Evolutionary conservation across 2,888 invertebrate species (phyloP), one percentile per base, ranked within the genome.

Genomic region (Melanostoma mellinum): DNA sequence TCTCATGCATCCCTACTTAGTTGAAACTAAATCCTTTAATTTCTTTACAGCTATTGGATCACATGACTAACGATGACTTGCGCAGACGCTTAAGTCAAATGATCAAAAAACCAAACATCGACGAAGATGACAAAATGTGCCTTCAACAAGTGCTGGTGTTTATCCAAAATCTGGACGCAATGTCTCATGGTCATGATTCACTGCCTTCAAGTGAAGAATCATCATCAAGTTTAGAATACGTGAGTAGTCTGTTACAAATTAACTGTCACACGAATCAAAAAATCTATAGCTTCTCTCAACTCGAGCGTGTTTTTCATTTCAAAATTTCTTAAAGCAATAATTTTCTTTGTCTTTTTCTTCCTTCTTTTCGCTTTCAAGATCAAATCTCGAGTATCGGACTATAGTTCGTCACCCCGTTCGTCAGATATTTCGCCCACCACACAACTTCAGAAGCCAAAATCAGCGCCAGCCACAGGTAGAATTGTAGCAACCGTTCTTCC

Each of bases 401-500:
- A 88, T 65, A 86, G 86, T 84, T 88, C 88, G 79, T 87, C 87
- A 56, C 86, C 86, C 77, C 88, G 87, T 69, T 86, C 86, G 60
- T 86, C 87, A 85, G 67, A 86, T 87, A 87, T 86, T 81, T 74
- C 78, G 67, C 63, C 84, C 86, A 78, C 61, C 85, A 77, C 61
- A 36, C 73, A 48, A 46, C 60, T 78, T 36, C 56, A 86, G 75
- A 82, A 74, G 46, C 80, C 69, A 87, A 86, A 58, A 86, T 81
- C 82, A 58, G 82, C 73, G 8, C 65, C 63, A 46, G 44, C 77
- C 8, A 77, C 82, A 38, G 82, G 71, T 50, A 75, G 92, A 89
- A 94, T 93, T 88, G 93, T 93, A 87, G 94, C 94, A 84, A 94
- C 94, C 61, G 94, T 94, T 74, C 93, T 94, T 85, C 95, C 94